phyloP scores from a whole-genome alignment of 2,113 vertebrate species.

The Lonchura striata region DNA sequence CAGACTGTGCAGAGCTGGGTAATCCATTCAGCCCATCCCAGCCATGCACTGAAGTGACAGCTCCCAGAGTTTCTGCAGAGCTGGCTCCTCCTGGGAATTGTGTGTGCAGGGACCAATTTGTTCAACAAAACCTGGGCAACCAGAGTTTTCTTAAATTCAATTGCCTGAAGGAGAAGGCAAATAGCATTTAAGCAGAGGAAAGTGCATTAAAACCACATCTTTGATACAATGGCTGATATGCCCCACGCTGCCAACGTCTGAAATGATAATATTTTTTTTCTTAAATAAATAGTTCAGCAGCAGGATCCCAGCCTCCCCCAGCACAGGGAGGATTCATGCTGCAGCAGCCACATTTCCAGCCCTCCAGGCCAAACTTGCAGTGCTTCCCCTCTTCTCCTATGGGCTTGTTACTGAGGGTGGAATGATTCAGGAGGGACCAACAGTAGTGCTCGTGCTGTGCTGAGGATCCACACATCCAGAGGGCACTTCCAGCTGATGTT shows the following conservation, averaged over 20 bases:
- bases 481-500: neutral
- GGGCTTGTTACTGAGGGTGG: neutral
- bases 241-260: slow-evolving; percentile 37
- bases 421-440: neutral
- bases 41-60: slow-evolving; percentile 56
- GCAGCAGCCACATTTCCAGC: slow-evolving; percentile 29
- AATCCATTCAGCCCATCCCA: slow-evolving; percentile 38
- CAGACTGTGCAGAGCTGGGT: slow-evolving; percentile 51
- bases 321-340: neutral
- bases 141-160: slow-evolving; percentile 72
- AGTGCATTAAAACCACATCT: slow-evolving; percentile 69
- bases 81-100: slow-evolving; percentile 58
- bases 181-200: slow-evolving; percentile 61
- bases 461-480: neutral
- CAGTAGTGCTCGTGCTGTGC: rapidly evolving
- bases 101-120: slow-evolving; percentile 50
- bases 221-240: slow-evolving; percentile 56
- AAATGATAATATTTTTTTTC: slow-evolving; percentile 74
- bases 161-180: slow-evolving; percentile 72
- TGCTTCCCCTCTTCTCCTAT: neutral
- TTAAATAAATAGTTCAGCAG: slow-evolving; percentile 64
- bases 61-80: slow-evolving; percentile 61
- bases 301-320: neutral
- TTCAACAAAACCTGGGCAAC: slow-evolving; percentile 52
- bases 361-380: neutral